Evolutionary conservation across 1,140 invertebrate species (phyloP).

Genomic region (Drosophila punjabiensis): DNA sequence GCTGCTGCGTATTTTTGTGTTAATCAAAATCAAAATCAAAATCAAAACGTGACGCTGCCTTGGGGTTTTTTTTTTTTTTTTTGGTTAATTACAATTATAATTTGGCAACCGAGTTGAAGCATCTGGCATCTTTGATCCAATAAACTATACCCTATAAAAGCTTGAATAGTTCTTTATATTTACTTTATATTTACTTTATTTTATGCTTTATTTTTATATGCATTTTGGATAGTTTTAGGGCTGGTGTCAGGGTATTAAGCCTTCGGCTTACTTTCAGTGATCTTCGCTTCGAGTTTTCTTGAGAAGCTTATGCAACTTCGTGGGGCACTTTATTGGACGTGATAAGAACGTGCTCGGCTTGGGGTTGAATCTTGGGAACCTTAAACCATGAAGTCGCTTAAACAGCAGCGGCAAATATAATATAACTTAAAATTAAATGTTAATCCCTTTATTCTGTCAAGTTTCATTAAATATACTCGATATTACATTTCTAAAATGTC

Average conservation of each 20-base stretch:
- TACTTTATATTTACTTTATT: too few species aligned
- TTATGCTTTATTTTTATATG: too few species aligned
- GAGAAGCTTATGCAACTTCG: conserved; percentile 35
- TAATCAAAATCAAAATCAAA: conserved; percentile 32
- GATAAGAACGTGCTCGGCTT: conserved; percentile 47
- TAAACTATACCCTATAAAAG: background rate
- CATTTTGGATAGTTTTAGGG: too few species aligned
- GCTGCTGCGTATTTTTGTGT: conserved; percentile 6
- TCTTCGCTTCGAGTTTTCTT: background rate
- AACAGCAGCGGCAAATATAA: conserved; percentile 10
- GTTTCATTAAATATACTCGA: too few species aligned
- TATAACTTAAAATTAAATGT: too few species aligned
- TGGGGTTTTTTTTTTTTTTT: conserved; percentile 2
- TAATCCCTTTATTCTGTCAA: too few species aligned
- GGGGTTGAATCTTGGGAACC: background rate
- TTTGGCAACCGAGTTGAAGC: conserved; percentile 4
- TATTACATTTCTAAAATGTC: too few species aligned
- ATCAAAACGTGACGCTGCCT: conserved; percentile 21
- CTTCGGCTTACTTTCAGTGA: background rate
- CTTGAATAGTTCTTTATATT: too few species aligned
- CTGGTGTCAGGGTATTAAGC: too few species aligned
- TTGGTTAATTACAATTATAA: conserved; percentile 34
- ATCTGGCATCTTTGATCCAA: background rate
- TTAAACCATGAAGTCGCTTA: conserved; percentile 2
- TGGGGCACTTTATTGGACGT: conserved; percentile 18